These are phyloP conservation scores for Silurus asotus DNA, from an alignment of 2,113 vertebrate species.

Conservation along the genomic window DNA sequence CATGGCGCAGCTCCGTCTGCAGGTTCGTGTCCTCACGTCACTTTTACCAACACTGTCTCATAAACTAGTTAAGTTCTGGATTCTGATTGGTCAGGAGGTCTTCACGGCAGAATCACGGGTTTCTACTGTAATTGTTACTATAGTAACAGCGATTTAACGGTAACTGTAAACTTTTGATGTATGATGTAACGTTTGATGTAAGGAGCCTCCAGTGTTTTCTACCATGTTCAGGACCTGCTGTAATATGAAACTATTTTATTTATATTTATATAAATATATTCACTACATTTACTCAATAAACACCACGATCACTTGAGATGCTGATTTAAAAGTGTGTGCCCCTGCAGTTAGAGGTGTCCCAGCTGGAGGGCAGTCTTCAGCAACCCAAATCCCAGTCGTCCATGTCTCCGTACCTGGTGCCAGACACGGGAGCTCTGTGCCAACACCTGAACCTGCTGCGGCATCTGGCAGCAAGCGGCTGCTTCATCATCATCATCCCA, in stretches of 20 bases:
- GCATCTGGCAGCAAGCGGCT: constrained; percentile 87
- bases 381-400: constrained; percentile 93
- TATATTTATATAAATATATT: background rate
- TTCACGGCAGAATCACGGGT: background rate
- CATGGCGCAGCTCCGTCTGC: constrained; percentile 95
- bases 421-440: constrained; percentile 90
- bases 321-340: background rate
- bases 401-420: constrained; percentile 97
- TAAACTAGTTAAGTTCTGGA: background rate
- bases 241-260: too few species aligned
- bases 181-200: too few species aligned
- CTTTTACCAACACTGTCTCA: background rate
- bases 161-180: too few species aligned
- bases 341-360: constrained; percentile 90
- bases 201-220: too few species aligned
- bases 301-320: background rate
- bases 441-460: constrained; percentile 86
- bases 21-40: constrained; percentile 71
- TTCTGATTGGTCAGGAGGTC: background rate
- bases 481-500: constrained; percentile 97
- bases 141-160: background rate
- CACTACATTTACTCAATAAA: background rate
- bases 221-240: too few species aligned
- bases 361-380: constrained; percentile 95
- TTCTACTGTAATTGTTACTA: background rate